Evolutionary conservation across 2,888 invertebrate genomes (phyloP).

Genomic region (Harmothoe impar): DNA sequence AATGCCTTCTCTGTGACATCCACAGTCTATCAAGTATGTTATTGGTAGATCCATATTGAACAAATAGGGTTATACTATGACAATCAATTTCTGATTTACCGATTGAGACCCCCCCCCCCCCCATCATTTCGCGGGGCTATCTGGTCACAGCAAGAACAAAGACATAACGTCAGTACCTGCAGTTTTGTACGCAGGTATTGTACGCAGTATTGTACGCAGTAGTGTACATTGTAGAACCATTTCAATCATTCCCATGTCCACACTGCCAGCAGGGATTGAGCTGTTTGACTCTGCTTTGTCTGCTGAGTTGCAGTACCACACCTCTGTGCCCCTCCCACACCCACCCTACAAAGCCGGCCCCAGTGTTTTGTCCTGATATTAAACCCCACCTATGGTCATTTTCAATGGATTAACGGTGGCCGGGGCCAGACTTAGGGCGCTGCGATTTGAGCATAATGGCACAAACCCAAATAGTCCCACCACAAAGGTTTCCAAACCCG

Average conservation of each 20-base stretch:
- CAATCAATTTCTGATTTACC: too few species aligned
- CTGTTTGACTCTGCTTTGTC: neutral
- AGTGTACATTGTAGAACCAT: neutral
- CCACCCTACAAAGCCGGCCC: neutral
- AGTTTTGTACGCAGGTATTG: neutral
- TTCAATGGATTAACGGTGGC: conserved; percentile 56
- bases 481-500: conserved; percentile 8
- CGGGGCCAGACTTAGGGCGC: neutral
- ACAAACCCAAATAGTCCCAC: neutral
- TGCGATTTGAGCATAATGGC: conserved; percentile 16
- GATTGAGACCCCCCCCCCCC: too few species aligned
- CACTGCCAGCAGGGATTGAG: neutral
- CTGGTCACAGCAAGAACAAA: too few species aligned
- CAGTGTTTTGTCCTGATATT: conserved; percentile 5
- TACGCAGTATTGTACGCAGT: too few species aligned
- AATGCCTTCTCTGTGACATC: too few species aligned
- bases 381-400: conserved; percentile 40
- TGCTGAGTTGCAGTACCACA: neutral
- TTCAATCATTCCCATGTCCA: neutral
- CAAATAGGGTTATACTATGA: too few species aligned
- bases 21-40: too few species aligned
- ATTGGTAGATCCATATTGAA: too few species aligned
- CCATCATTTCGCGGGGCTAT: neutral
- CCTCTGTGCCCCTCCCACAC: neutral
- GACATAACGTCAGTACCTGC: too few species aligned